Conservation (phyloP, 2,797 vertebrate species). For the Chromis chromis region DNA sequence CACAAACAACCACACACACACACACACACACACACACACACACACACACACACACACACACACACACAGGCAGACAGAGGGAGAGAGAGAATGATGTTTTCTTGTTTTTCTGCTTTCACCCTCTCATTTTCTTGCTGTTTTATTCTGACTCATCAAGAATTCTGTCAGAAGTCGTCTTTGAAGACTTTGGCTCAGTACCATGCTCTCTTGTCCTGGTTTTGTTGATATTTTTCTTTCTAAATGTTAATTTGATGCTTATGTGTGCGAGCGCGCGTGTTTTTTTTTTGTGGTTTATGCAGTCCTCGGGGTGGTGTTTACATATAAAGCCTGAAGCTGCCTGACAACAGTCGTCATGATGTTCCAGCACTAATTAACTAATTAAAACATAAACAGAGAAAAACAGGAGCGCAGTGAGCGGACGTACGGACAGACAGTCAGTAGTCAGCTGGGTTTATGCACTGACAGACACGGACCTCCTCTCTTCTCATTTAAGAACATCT, state of each 20-base stretch:
- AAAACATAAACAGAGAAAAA: constrained; percentile 53
- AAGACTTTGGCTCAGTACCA: constrained; percentile 67
- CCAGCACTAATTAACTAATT: constrained; percentile 72
- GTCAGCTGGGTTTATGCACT: neutral
- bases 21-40: constrained; percentile 13
- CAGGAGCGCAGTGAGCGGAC: constrained; percentile 24
- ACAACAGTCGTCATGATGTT: constrained; percentile 59
- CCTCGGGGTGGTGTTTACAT: constrained; percentile 68
- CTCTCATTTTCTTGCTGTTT: constrained; percentile 68
- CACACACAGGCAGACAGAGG: constrained; percentile 1
- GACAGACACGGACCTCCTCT: neutral
- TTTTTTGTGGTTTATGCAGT: constrained; percentile 23
- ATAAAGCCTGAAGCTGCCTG: constrained; percentile 59
- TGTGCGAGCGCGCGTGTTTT: neutral
- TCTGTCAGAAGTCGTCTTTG: constrained; percentile 83
- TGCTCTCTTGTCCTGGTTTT: constrained; percentile 77
- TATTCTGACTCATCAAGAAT: constrained; percentile 79
- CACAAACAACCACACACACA: constrained; percentile 5
- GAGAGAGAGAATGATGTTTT: constrained; percentile 54
- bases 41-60: constrained; percentile 7
- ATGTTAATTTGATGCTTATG: constrained; percentile 73
- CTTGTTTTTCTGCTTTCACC: constrained; percentile 54
- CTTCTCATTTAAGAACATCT: neutral
- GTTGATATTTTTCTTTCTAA: constrained; percentile 78
- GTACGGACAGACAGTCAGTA: neutral